These are phyloP conservation scores for Spea hammondii DNA, from an alignment of 2,797 vertebrate genomes.

Conservation along the genomic window DNA sequence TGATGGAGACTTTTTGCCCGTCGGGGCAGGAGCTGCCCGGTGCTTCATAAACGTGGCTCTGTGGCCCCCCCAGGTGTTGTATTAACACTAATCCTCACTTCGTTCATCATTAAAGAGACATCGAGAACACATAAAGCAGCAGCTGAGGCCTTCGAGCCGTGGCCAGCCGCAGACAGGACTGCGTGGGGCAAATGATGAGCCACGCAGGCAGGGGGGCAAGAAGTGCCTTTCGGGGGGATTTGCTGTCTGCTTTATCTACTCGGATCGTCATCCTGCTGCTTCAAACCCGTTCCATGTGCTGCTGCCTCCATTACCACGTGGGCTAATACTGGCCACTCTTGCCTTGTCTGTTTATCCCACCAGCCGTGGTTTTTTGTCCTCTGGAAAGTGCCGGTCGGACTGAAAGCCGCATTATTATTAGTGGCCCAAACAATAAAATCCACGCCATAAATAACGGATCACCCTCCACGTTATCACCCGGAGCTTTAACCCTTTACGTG, in stretches of 20 bases:
- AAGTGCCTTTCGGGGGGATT: slow-evolving; percentile 39
- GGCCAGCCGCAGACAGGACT: too few species aligned
- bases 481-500: too few species aligned
- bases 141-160: too few species aligned
- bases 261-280: not conserved
- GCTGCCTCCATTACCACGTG: not conserved
- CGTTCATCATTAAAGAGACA: not conserved
- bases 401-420: too few species aligned
- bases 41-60: not conserved
- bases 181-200: too few species aligned
- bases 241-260: not conserved
- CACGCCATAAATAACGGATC: too few species aligned
- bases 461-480: too few species aligned
- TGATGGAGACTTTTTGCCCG: not conserved
- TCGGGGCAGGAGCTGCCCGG: not conserved
- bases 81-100: slow-evolving; percentile 1
- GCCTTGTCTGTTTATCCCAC: not conserved
- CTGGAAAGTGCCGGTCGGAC: too few species aligned
- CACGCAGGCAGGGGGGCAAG: not conserved
- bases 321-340: not conserved
- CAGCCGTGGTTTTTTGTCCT: too few species aligned
- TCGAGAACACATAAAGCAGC: not conserved
- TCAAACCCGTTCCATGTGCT: slow-evolving; percentile 10
- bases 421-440: too few species aligned
- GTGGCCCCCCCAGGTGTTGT: too few species aligned